Evolutionary conservation across 2,113 vertebrate genomes (phyloP).

Genomic region (Columba livia): DNA sequence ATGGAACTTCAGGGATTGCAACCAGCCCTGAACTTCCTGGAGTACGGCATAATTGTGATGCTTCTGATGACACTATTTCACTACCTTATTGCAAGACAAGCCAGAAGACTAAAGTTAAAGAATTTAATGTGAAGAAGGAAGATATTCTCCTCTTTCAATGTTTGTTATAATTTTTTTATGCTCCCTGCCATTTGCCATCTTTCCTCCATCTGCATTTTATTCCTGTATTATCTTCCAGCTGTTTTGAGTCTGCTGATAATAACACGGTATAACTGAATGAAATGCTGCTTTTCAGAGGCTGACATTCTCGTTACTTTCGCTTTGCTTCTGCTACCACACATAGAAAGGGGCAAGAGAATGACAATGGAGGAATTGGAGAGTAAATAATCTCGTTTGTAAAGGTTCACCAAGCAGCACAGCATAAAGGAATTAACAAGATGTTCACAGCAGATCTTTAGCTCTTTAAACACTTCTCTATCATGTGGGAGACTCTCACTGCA

Average conservation of each 20-base stretch:
- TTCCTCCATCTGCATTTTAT: neutral
- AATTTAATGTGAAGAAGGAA: neutral
- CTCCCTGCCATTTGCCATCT: neutral
- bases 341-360: slow-evolving; percentile 28
- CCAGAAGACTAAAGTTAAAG: neutral
- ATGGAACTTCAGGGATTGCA: neutral
- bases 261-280: neutral
- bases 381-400: slow-evolving; percentile 66
- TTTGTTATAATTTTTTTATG: neutral
- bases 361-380: slow-evolving; percentile 62
- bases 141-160: neutral
- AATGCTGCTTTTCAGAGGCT: slow-evolving; percentile 19
- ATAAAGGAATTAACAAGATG: slow-evolving; percentile 61
- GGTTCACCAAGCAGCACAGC: slow-evolving; percentile 63
- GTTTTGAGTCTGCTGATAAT: neutral
- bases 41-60: neutral
- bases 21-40: neutral
- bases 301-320: slow-evolving; percentile 40
- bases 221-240: slow-evolving; percentile 22
- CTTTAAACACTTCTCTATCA: slow-evolving; percentile 25
- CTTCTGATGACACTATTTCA: neutral
- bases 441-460: slow-evolving; percentile 30
- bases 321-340: slow-evolving; percentile 36
- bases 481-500: neutral
- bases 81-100: neutral